Evolutionary conservation across 1,140 invertebrate genomes (phyloP).

Genomic region (Platorchestia sp.): DNA sequence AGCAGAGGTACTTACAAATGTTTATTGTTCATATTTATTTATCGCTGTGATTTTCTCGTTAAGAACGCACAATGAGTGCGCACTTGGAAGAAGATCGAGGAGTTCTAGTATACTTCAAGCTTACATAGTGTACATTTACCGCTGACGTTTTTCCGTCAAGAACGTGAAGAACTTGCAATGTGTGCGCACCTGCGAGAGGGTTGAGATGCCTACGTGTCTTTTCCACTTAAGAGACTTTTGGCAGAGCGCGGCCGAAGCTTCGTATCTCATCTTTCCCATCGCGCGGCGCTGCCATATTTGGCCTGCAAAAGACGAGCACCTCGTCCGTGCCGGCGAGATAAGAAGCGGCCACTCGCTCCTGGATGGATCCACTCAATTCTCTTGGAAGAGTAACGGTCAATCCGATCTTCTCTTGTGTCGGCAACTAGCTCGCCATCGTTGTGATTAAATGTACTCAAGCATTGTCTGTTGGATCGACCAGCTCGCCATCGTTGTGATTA

Average conservation of each 20-base stretch:
- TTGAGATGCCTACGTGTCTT: neutral
- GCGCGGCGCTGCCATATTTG: neutral
- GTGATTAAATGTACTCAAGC: neutral
- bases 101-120: too few species aligned
- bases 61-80: too few species aligned
- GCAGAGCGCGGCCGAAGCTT: neutral
- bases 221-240: neutral
- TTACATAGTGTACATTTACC: neutral
- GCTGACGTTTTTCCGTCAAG: neutral
- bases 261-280: constrained; percentile 51
- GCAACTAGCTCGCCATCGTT: neutral
- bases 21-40: too few species aligned
- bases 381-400: neutral
- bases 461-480: neutral
- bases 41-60: too few species aligned
- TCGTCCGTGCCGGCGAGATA: neutral
- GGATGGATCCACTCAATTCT: neutral
- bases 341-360: neutral
- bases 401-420: neutral
- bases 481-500: neutral
- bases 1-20: too few species aligned
- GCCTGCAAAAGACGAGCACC: constrained; percentile 13
- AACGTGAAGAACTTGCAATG: neutral
- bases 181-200: neutral
- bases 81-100: too few species aligned